Conservation (phyloP, 2,113 vertebrate genomes). For the Heterochromis multidens region DNA sequence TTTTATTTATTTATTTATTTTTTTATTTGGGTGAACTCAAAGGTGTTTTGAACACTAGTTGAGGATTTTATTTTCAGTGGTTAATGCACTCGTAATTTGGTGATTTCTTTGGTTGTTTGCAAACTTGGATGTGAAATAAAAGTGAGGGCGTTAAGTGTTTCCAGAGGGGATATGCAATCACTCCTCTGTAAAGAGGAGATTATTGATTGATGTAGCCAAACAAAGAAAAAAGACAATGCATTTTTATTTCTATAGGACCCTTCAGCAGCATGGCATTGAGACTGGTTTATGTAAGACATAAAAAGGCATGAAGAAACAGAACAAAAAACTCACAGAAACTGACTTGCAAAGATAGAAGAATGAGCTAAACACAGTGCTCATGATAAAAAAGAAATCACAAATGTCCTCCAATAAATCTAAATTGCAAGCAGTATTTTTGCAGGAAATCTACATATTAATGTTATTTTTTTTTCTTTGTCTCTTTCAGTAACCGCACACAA, state of each 20-base stretch:
- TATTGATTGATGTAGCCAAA: not conserved
- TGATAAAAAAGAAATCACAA: not conserved
- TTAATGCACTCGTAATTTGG: not conserved
- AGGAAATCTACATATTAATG: not conserved
- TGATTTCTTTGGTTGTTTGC: not conserved
- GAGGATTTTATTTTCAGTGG: not conserved
- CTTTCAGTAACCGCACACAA: constrained; percentile 16
- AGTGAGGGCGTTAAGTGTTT: not conserved
- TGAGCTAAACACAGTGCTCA: not conserved
- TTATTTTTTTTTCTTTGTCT: not conserved
- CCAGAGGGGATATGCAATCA: not conserved
- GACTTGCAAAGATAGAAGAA: not conserved
- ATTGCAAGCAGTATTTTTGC: not conserved
- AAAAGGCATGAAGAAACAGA: not conserved
- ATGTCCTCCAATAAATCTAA: not conserved
- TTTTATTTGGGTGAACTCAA: not conserved
- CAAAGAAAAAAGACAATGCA: not conserved
- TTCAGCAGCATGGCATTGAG: not conserved
- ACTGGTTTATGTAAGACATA: not conserved
- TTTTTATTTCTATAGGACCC: not conserved
- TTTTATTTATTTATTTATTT: not conserved
- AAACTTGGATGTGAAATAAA: not conserved
- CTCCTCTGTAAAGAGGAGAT: not conserved
- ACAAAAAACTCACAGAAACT: not conserved
- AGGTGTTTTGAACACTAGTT: not conserved